Base-by-base conservation (phyloP, 2,797 vertebrate species). In the Xiphophorus birchmanni region DNA sequence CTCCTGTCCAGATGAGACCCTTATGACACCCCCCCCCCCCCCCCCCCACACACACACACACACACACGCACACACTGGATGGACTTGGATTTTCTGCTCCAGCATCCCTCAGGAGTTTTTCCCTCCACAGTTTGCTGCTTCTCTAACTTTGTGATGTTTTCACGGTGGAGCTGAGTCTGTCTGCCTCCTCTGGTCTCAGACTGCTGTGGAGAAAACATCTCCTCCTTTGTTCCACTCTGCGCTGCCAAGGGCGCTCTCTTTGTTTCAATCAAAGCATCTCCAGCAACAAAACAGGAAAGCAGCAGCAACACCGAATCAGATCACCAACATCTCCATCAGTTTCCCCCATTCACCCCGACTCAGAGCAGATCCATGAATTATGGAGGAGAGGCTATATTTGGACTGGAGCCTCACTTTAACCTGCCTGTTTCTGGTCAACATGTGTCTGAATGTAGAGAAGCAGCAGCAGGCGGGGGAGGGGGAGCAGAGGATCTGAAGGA, bases 351-450 rank as follows among this genome's bases (percentile, higher is more conserved):
- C 50, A 76, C 84, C 81, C 83, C 86, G 71, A 77, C 89, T 90
- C 88, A 45, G 67, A 69, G 40, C 69, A 23, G 23, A 4, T 89
- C 85, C 81, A 95, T 96, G 78, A 95, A 95, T 96, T 92, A 95
- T 95, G 90, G 87, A 95, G 79, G 82, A 79, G 90, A 72, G 84
- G 84, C 92, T 96, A 95, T 95, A 95, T 95, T 95, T 96, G 94
- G 93, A 92, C 79, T 67, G 69, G 26, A 45, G 15, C 23, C 3
- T n/a, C 73, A 45, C 40, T 75, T 54, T 15, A 74, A 29, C 50
- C 79, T 79, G 60, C n/a, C 71, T 81, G 18, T 72, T 87, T 86
- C 69, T 45, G 69, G 69, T 45, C 69, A 72, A 71, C 67, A 71
- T 71, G 67, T 71, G 67, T 45, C 26, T 71, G 40, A 52, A 23